Evolutionary conservation across 2,888 invertebrate species (phyloP), one percentile per base, ranked within the genome.

Genomic region (Yponomeuta malinellus): DNA sequence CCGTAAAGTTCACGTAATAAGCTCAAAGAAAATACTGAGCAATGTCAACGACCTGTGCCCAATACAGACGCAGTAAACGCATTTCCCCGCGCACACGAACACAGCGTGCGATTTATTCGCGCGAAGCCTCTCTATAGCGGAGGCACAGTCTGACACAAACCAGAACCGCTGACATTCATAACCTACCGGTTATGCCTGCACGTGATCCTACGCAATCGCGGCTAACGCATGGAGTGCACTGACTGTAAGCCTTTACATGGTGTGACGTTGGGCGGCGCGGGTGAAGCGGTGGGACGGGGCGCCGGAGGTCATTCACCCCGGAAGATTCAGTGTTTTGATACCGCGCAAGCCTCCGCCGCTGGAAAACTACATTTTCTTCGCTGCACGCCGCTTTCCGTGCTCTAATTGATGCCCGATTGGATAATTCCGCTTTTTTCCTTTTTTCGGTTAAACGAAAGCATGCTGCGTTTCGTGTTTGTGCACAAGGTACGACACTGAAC

Each of bases 241-340:
- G 65, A 65, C 33, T 65, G 65, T 65, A 33, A 6, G 8, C 33
- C 65, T 65, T 59, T 29, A 10, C 43, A 67, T 67, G 48, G 67
- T 43, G 67, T 67, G 67, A 37, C 37, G 67, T 33, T n/a, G 71
- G 64, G 71, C 69, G 71, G 71, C 37, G 71, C 69, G 71, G 69
- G 71, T 12, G 71, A 77, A 77, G 77, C 81, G 81, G 82, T 80
- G 81, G 81, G 81, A 59, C 52, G 79, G 82, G 81, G 85, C 82
- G 85, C 78, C 78, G 75, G 78, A 80, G 92, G 90, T 79, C 91
- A 81, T 90, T 90, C 87, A 93, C 92, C 92, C 90, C 92, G 91
- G 89, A 90, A 91, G 89, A 93, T 90, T 86, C 90, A 90, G 86
- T 92, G 91, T 92, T 92, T 91, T 92, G 91, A 91, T 92, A 90